Base-by-base conservation (phyloP, 1,140 invertebrate genomes). In the Pseudomyrmex flavicornis region DNA sequence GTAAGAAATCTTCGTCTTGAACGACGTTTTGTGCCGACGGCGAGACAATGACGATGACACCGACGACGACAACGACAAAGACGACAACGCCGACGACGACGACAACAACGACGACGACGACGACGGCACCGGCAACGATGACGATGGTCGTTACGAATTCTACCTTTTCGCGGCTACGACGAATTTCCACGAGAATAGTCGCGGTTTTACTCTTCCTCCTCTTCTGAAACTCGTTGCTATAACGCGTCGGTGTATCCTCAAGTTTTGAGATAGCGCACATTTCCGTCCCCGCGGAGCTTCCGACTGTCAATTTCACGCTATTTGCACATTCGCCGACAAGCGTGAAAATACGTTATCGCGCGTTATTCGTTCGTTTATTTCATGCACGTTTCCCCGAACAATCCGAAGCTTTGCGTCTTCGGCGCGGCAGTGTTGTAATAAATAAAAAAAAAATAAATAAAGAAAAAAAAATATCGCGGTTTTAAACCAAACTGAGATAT, bases 1-100 rank as follows among this genome's bases (percentile, higher is more conserved):
- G 94, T 94, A 89, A 93, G 91, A 89, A 75, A 70, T 54, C 82
- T 72, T 59, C 58, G 22, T 56, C 50, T 82, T 79, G 44, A 66
- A 84, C 70, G 85, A 84, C 77, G 82, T 88, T 88, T 88, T 80
- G 86, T 79, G 58, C 82, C 54, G 54, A 44, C 44, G 56, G 69
- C 5, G 50, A 75, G 85, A 83, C 85, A 88, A 89, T 87, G 86
- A 87, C 88, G 83, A 89, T 74, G 68, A 61, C 70, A 15, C 10
- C 26, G 54, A 17, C 46, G 17, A 62, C 35, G 35, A 35, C 35
- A 35, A 35, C 35, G 35, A 35, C 35, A 7, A 35, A 4, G 35
- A 35, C 35, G 50, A 26, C 63, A 8, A 52, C 0, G 7, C 17
- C 17, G 20, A 50, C 46, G 75, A 48, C 84, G 84, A 86, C 83